phyloP scores from a whole-genome alignment of 2,113 vertebrate genomes.

The Rhagologus leucostigma region DNA sequence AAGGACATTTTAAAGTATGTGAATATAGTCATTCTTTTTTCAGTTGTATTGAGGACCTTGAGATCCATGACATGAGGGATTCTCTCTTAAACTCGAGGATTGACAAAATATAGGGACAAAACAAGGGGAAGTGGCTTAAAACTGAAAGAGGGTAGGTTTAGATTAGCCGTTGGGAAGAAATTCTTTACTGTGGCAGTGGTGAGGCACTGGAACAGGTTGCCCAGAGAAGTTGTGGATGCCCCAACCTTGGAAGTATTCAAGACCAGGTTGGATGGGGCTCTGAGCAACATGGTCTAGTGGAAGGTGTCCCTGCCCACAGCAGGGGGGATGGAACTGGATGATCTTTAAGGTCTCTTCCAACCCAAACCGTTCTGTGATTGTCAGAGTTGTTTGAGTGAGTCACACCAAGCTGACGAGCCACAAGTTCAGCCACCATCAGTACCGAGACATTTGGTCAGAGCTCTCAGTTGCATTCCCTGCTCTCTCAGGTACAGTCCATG shows the following conservation, averaged over 20 bases:
- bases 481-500: neutral
- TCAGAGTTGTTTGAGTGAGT: neutral
- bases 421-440: neutral
- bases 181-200: neutral
- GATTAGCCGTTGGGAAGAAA: neutral
- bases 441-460: neutral
- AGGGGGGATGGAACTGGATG: neutral
- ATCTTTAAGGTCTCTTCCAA: neutral
- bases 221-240: neutral
- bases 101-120: neutral
- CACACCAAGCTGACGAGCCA: neutral
- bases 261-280: neutral
- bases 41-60: neutral
- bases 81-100: neutral
- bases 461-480: neutral
- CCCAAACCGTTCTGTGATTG: neutral
- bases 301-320: neutral
- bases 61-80: neutral
- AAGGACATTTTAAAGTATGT: neutral
- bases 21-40: neutral
- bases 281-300: neutral
- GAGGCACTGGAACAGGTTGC: neutral
- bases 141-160: neutral
- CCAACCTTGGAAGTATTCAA: neutral
- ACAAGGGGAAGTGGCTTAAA: neutral